Conservation (phyloP, 2,113 vertebrate genomes). For the Orthonyx spaldingii region DNA sequence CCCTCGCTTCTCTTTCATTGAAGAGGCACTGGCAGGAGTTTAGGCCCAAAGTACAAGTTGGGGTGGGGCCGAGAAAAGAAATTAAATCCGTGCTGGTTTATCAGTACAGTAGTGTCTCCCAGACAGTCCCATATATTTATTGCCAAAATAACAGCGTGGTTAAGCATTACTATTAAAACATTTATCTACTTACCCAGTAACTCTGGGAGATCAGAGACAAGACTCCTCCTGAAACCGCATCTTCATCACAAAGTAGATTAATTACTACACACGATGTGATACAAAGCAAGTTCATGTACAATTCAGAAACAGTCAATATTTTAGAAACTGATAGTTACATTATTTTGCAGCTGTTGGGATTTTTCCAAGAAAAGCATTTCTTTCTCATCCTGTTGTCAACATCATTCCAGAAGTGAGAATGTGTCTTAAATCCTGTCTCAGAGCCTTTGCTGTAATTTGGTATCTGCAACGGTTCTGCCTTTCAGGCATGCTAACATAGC, state of each 20-base stretch:
- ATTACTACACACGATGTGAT: fast-evolving
- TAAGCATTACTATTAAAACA: fast-evolving
- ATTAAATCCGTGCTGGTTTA: not conserved
- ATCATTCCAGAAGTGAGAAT: not conserved
- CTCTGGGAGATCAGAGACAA: fast-evolving
- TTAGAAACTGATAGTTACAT: not conserved
- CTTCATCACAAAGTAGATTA: fast-evolving
- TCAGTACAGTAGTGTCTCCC: too few relatives aligned
- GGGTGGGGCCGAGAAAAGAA: not conserved
- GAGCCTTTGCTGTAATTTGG: not conserved
- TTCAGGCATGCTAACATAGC: too few relatives aligned
- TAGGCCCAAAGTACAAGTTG: not conserved
- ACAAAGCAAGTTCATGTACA: fast-evolving
- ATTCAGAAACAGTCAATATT: not conserved
- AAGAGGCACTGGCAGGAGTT: fast-evolving
- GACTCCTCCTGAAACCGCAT: too few relatives aligned
- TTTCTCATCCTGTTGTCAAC: not conserved
- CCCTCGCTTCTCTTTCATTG: not conserved
- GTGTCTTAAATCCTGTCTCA: not conserved
- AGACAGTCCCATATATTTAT: fast-evolving
- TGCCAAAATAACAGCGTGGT: not conserved
- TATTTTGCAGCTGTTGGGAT: not conserved
- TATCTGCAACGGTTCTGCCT: not conserved
- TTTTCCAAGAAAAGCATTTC: not conserved
- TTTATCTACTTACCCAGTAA: too few relatives aligned